phyloP scores from a whole-genome alignment of 37 sponge, comb jelly and placozoan species.

The Mnemiopsis leidyi region DNA sequence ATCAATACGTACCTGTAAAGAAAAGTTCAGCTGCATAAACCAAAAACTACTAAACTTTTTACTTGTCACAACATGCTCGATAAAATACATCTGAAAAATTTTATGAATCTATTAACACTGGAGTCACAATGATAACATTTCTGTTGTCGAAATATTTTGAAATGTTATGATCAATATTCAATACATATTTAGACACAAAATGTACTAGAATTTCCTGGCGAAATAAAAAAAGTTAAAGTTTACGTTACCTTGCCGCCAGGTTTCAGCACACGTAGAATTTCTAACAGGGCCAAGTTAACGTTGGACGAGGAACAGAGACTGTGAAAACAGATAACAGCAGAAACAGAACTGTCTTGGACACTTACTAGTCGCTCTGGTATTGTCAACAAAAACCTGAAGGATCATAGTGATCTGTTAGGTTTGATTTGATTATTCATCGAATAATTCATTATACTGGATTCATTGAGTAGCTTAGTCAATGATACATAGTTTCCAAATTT shows the following conservation, averaged over 20 bases:
- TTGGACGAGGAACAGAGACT: constrained; percentile 37
- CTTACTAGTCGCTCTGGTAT: background rate
- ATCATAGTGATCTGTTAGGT: too few relatives aligned
- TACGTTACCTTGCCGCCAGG: constrained; percentile 35
- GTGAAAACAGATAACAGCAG: constrained; percentile 35
- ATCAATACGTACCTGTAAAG: constrained; percentile 5
- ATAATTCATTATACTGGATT: background rate
- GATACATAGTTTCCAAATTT: too few relatives aligned
- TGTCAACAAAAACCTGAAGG: constrained; percentile 18
- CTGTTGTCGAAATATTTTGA: too few relatives aligned
- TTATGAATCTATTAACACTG: too few relatives aligned
- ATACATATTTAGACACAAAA: background rate
- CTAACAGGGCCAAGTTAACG: background rate
- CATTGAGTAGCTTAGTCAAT: background rate
- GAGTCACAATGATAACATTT: too few relatives aligned
- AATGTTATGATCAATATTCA: too few relatives aligned
- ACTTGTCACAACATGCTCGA: background rate
- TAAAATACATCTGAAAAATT: constrained; percentile 35
- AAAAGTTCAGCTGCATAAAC: constrained; percentile 15
- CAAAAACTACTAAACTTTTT: background rate
- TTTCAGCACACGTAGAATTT: background rate
- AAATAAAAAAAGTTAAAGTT: too few relatives aligned
- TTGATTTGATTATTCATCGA: too few relatives aligned
- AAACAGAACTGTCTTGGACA: background rate
- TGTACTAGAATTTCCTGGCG: background rate